These are phyloP conservation scores for Himalopsyche anomala DNA, from an alignment of 2,888 invertebrate genomes.

Conservation along the genomic window DNA sequence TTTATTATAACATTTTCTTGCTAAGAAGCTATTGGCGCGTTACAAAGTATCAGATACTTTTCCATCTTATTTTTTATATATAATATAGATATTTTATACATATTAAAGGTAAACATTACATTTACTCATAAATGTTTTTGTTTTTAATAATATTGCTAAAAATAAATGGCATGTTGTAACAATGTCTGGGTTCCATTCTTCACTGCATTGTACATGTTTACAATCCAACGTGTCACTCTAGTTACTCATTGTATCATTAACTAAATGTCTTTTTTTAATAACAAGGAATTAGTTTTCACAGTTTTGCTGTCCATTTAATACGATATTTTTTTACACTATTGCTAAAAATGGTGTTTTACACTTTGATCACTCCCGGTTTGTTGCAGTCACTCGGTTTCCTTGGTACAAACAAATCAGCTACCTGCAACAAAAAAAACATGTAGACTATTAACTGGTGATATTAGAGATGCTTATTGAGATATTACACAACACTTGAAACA, in stretches of 20 bases:
- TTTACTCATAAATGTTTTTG: conserved; percentile 51
- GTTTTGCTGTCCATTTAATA: conserved; percentile 41
- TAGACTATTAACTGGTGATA: neutral
- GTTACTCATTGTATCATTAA: conserved; percentile 11
- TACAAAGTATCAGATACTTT: conserved; percentile 61
- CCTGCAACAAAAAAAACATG: neutral
- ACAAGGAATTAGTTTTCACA: conserved; percentile 29
- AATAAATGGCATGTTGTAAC: conserved; percentile 63
- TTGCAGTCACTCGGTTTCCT: neutral
- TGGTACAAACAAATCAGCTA: conserved; percentile 10
- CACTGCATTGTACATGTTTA: conserved; percentile 22
- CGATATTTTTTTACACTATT: conserved; percentile 41
- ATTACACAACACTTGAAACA: no score
- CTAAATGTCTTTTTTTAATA: conserved; percentile 27
- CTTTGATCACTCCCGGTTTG: conserved; percentile 15
- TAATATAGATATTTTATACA: conserved; percentile 53
- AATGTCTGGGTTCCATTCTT: conserved; percentile 50
- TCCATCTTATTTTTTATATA: conserved; percentile 50
- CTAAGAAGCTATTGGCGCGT: conserved; percentile 58
- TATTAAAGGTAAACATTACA: conserved; percentile 55
- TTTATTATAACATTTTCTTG: conserved; percentile 16
- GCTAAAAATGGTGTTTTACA: conserved; percentile 7
- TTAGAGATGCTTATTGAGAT: no score
- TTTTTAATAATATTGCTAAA: conserved; percentile 59
- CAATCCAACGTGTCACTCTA: conserved; percentile 28